Evolutionary conservation across 2,113 vertebrate genomes (phyloP).

Genomic region (Dicentrarchus labrax): DNA sequence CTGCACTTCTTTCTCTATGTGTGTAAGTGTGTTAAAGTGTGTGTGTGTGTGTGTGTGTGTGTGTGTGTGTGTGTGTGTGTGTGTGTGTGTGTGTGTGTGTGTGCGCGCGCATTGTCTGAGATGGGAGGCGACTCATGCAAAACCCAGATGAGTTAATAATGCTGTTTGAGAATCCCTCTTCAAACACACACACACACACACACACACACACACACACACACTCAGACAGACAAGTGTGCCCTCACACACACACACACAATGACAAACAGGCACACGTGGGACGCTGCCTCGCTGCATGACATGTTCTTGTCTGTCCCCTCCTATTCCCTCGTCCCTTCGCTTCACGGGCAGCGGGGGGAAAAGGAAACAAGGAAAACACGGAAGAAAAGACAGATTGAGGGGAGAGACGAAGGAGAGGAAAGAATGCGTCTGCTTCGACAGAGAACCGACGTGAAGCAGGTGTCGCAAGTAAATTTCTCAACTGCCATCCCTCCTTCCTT

Average conservation of each 20-base stretch:
- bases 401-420: slow-evolving; percentile 35
- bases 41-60: slow-evolving; percentile 23
- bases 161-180: slow-evolving; percentile 76
- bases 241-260: neutral
- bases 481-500: slow-evolving; percentile 26
- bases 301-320: slow-evolving; percentile 65
- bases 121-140: slow-evolving; percentile 63
- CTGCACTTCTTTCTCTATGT: slow-evolving; percentile 38
- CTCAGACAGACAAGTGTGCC: slow-evolving; percentile 47
- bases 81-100: neutral
- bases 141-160: too few relatives aligned
- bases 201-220: slow-evolving; percentile 32
- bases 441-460: slow-evolving; percentile 68
- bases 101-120: slow-evolving; percentile 3
- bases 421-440: slow-evolving; percentile 43
- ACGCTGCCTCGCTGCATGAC: slow-evolving; percentile 39
- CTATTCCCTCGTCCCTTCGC: slow-evolving; percentile 47
- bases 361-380: slow-evolving; percentile 1
- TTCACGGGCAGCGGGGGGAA: slow-evolving; percentile 4
- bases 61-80: slow-evolving; percentile 9
- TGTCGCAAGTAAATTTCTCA: slow-evolving; percentile 60
- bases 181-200: slow-evolving; percentile 48
- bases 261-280: slow-evolving; percentile 7
- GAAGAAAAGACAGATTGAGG: slow-evolving; percentile 43
- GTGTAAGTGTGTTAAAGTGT: slow-evolving; percentile 8